phyloP scores from a whole-genome alignment of 2,888 invertebrate genomes.

The Onchidella celtica region DNA sequence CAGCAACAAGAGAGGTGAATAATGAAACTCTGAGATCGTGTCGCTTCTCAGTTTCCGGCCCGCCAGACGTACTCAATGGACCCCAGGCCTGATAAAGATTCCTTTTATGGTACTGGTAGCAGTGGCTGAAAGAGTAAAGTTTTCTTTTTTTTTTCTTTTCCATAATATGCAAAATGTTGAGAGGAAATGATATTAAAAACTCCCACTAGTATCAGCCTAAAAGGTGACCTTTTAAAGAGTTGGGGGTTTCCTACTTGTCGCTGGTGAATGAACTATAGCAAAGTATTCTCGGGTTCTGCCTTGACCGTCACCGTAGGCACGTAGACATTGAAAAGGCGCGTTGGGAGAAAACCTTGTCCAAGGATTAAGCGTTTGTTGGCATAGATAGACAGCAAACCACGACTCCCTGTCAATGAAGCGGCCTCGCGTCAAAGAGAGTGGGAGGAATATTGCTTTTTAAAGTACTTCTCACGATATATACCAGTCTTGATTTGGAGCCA shows the following conservation, averaged over 20 bases:
- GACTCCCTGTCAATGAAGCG: too few species aligned
- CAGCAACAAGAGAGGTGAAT: neutral
- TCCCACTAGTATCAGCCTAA: neutral
- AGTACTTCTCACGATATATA: too few species aligned
- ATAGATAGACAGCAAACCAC: too few species aligned
- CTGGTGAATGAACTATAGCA: neutral
- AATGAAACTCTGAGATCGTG: neutral
- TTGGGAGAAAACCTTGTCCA: neutral
- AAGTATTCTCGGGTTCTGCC: too few species aligned
- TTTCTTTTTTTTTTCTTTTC: too few species aligned
- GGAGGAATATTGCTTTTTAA: too few species aligned
- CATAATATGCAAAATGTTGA: neutral
- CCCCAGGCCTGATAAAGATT: too few species aligned
- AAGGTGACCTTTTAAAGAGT: neutral
- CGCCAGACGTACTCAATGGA: neutral
- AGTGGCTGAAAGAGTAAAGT: too few species aligned
- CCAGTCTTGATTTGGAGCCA: too few species aligned
- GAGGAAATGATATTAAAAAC: neutral
- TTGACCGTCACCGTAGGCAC: too few species aligned
- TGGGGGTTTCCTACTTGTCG: neutral
- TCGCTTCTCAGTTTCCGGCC: neutral
- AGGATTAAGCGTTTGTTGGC: neutral
- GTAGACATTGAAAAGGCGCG: neutral
- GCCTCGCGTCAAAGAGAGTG: too few species aligned
- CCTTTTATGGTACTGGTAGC: too few species aligned